phyloP scores from a whole-genome alignment of 2,797 vertebrate species.

The Macrochelys suwanniensis region DNA sequence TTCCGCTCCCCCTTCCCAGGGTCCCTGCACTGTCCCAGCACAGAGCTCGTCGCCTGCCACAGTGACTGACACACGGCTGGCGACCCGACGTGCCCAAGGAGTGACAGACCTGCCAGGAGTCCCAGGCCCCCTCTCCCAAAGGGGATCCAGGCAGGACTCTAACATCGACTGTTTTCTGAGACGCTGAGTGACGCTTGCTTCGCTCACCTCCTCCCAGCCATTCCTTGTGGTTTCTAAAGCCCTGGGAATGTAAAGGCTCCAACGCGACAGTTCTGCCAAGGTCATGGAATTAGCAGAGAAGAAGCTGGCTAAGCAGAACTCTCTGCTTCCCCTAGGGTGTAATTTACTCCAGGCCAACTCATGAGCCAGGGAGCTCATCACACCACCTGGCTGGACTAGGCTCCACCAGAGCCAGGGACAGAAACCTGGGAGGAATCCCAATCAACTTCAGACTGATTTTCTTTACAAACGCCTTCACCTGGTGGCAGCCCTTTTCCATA shows the following conservation, averaged over 20 bases:
- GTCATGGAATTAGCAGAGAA: slow-evolving; percentile 33
- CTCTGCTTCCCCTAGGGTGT: slow-evolving; percentile 48
- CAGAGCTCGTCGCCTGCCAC: fast-evolving
- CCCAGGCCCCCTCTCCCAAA: fast-evolving
- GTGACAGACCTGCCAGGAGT: fast-evolving
- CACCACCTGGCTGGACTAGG: fast-evolving
- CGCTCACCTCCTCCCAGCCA: neutral
- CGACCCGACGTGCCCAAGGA: fast-evolving
- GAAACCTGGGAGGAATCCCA: neutral
- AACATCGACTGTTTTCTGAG: neutral
- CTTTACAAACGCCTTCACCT: neutral
- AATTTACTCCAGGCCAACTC: slow-evolving; percentile 62
- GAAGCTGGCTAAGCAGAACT: slow-evolving; percentile 36
- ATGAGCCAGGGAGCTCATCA: fast-evolving
- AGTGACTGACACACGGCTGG: fast-evolving
- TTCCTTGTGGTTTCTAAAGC: neutral
- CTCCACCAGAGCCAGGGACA: neutral
- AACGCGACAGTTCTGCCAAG: slow-evolving; percentile 55
- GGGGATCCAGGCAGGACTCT: fast-evolving
- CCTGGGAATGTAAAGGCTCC: neutral
- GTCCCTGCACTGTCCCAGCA: neutral
- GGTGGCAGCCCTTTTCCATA: neutral
- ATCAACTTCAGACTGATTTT: fast-evolving
- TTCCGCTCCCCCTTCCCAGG: fast-evolving
- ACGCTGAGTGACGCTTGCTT: neutral